These are phyloP conservation scores for Epizoanthus rinbou DNA, from an alignment of 92 coral and sea anemone species.

Conservation along the genomic window DNA sequence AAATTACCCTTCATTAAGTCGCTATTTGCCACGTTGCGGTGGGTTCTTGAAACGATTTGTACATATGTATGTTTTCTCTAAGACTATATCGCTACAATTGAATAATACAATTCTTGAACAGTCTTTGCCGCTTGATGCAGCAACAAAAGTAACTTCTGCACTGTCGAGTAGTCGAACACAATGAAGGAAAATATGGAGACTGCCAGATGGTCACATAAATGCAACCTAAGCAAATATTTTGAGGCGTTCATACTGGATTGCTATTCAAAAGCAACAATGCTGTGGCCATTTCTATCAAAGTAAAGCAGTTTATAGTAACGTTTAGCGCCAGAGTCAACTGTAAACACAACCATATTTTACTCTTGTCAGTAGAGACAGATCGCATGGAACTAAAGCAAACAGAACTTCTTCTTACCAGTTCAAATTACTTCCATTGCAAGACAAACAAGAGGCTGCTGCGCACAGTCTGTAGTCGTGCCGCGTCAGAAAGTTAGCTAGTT, in stretches of 20 bases:
- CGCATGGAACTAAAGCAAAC: neutral
- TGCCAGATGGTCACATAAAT: neutral
- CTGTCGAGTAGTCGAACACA: slow-evolving; percentile 5
- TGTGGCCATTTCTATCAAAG: neutral
- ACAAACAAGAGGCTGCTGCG: too few species aligned
- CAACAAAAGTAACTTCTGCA: neutral
- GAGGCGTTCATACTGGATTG: neutral
- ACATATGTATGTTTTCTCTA: slow-evolving; percentile 3
- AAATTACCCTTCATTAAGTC: slow-evolving; percentile 9
- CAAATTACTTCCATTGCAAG: slow-evolving; percentile 13
- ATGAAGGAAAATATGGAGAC: neutral
- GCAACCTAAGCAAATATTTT: neutral
- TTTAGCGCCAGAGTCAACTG: neutral
- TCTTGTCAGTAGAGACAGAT: neutral
- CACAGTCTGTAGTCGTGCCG: too few species aligned
- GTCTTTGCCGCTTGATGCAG: slow-evolving; percentile 23
- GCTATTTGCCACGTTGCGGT: too few species aligned
- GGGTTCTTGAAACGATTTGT: neutral
- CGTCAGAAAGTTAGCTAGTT: too few species aligned
- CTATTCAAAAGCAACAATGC: slow-evolving; percentile 1
- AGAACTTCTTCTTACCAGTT: neutral
- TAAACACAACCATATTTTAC: neutral
- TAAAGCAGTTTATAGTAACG: neutral
- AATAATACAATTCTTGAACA: neutral
- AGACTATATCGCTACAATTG: neutral